Conservation (phyloP, 2,888 invertebrate genomes). For the Onthophagus sagittarius region DNA sequence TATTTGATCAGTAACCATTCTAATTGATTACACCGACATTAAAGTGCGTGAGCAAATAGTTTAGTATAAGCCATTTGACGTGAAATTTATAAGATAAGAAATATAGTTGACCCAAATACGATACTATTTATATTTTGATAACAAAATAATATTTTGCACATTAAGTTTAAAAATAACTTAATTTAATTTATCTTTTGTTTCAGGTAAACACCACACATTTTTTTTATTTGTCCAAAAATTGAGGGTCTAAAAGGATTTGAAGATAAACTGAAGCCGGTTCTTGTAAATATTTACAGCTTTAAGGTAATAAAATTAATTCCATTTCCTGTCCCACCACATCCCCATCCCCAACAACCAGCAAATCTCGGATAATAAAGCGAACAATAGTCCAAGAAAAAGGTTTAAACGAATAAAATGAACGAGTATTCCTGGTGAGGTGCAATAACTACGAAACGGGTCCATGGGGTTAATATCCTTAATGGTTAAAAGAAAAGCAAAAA, state of each 20-base stretch:
- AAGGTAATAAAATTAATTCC: conserved; percentile 11
- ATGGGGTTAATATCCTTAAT: conserved; percentile 8
- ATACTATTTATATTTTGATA: no score
- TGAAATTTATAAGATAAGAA: no score
- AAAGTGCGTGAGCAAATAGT: no score
- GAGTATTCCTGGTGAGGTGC: background rate
- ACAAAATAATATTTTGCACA: no score
- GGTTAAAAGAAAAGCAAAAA: conserved; percentile 5
- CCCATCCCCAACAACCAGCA: background rate
- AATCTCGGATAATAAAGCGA: background rate
- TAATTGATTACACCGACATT: no score
- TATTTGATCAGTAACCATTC: no score
- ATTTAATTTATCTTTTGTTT: no score
- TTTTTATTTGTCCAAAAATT: no score
- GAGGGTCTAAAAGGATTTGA: background rate
- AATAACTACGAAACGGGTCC: background rate
- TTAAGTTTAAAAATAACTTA: no score
- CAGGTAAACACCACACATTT: no score
- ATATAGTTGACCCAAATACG: no score
- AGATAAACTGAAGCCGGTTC: background rate
- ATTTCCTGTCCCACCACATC: conserved; percentile 2
- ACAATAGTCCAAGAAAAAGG: background rate
- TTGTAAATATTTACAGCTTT: background rate
- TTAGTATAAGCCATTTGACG: no score
- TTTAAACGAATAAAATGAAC: background rate